Base-by-base conservation (phyloP, 2,888 invertebrate species). In the Luperina testacea region DNA sequence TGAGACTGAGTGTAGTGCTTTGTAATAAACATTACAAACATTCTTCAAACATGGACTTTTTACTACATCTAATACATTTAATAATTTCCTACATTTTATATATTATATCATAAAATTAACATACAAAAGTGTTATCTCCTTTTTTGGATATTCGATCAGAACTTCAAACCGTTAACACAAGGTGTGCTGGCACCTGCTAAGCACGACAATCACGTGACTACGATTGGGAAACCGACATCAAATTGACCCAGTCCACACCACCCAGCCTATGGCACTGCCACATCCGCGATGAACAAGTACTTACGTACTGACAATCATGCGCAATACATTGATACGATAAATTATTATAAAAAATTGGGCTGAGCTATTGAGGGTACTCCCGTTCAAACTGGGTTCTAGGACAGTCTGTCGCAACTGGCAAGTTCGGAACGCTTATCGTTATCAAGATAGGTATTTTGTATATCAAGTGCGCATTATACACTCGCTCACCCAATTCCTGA, bases 311-410 rank as follows among this genome's bases (percentile, higher is more conserved):
- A 81, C 81, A 84, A 82, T 86, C 80, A 88, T 70, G 83, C 86
- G 80, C 84, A 86, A 87, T 82, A 86, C 79, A 85, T 83, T 91
- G 91, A 92, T 91, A 92, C 87, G 87, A 83, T 84, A 81, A 85
- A 86, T 88, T 89, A 89, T 89, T 88, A 88, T 90, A 86, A 89
- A 90, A 92, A 93, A 92, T 93, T 91, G 91, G 93, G 90, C 90
- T 90, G 87, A 83, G 81, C 81, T 94, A 96, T 95, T 94, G 94
- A 94, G 96, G 96, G 92, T 93, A 96, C 93, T 94, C 86, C 93
- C 94, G 96, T 96, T 96, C 95, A 95, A 70, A 82, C 83, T 83
- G 93, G 92, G 96, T 96, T 96, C 96, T 96, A 96, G 96, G 96
- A 92, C 96, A 92, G 89, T 82, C 90, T 95, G 95, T 94, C 95